A percentile compares a stretch with the other conserved stretches of the same genome.
Evolutionary conservation across 1,140 invertebrate genomes (phyloP).

Genomic region (Eciton burchellii): DNA sequence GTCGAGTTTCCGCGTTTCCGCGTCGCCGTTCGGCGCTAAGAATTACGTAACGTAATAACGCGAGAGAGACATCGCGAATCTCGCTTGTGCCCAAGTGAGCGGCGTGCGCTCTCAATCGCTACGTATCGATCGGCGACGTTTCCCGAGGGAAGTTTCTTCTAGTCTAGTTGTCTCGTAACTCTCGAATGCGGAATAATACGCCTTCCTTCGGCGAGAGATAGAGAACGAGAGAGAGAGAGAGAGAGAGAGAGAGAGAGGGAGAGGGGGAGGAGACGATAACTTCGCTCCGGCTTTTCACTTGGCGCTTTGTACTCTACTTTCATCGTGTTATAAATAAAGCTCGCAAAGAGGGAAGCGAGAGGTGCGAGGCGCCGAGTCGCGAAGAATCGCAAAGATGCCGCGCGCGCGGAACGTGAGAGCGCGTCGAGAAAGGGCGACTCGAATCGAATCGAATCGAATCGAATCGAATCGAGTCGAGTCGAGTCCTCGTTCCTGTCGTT

Average conservation of each 20-base stretch:
- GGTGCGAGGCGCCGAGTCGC: background rate
- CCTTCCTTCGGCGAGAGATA: slow-evolving; percentile 9
- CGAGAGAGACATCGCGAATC: background rate
- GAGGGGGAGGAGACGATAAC: slow-evolving; percentile 18
- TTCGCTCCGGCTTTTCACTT: slow-evolving; percentile 25
- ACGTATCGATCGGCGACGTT: slow-evolving; percentile 3
- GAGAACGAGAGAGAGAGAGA: too few species aligned
- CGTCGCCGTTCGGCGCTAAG: too few species aligned
- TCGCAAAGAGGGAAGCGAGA: background rate
- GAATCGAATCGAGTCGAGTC: background rate
- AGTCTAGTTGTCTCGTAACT: background rate
- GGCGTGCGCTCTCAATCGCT: slow-evolving; percentile 2
- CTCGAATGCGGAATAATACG: slow-evolving; percentile 30
- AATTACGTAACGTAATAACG: too few species aligned
- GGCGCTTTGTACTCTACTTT: slow-evolving; percentile 23
- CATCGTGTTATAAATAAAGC: slow-evolving; percentile 50
- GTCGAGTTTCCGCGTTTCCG: too few species aligned
- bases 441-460: too few species aligned
- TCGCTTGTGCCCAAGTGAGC: background rate
- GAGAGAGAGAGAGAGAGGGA: too few species aligned
- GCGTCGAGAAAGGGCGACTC: background rate
- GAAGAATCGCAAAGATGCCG: background rate
- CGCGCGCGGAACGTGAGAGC: background rate
- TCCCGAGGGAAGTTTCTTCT: slow-evolving; percentile 33
- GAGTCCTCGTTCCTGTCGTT: background rate